Base-by-base conservation (phyloP, 2,797 vertebrate genomes). In the Sylvilagus floridanus region DNA sequence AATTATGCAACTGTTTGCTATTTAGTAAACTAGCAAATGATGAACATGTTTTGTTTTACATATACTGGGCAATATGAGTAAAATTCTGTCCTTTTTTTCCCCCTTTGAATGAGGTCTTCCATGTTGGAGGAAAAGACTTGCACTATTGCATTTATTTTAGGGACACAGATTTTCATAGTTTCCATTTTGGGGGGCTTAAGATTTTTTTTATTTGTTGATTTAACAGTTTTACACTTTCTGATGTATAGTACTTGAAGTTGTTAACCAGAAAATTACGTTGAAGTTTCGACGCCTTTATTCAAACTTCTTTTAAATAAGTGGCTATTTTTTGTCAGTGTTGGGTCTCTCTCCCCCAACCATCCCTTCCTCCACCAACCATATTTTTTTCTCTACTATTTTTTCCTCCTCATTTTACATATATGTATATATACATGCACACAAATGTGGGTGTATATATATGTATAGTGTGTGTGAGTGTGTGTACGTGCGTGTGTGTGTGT, bases 41-140 rank as follows among this genome's bases (percentile, higher is more conserved):
- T 98, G 97, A 97, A 96, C 93, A 16, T 96, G 47, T 63, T 96
- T 96, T 96, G 93, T 96, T 97, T 96, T 95, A 95, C 83, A 84
- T 89, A 24, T 4, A 0, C 92, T 94, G 97, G 97, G 97, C 96
- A 57, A 97, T 97, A 97, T 52, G 76, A 97, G 93, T 60, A 87
- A 97, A 97, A 96, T 97, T 95, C 93, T 91, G 28, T 94, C 95
- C 94, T 95, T 95, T 90, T 95, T 91, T 63, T 90, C 91, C 94
- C 93, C 98, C 94, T 98, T 97, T 92, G 93, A 98, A 97, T 95
- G 97, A 98, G 98, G 98, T 99, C 99, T 99, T 99, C 99, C 99
- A 98, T 99, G 98, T 99, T 98, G 97, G 63, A 97, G 97, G 98
- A 98, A 98, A 98, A 98, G 98, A 98, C 98, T 99, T 99, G 99